These are phyloP conservation scores for Vultur gryphus DNA, from an alignment of 2,797 vertebrate genomes.

Conservation along the genomic window DNA sequence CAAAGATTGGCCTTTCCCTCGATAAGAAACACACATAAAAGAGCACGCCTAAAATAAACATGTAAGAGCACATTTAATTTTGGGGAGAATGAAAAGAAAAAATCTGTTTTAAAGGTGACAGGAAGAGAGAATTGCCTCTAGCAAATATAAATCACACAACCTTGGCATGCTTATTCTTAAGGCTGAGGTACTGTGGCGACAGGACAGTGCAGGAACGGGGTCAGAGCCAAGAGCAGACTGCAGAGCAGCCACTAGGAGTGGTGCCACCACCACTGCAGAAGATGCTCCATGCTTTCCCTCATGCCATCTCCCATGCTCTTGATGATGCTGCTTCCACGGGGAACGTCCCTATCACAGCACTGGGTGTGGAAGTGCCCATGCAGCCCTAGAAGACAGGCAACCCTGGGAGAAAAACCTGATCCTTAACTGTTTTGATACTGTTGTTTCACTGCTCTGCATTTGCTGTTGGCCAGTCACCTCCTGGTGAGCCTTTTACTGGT, in stretches of 20 bases:
- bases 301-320: not conserved
- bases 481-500: not conserved
- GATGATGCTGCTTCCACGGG: not conserved
- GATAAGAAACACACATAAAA: not conserved
- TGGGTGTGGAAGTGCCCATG: accelerated
- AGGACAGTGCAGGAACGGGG: not conserved
- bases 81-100: not conserved
- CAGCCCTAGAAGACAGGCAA: not conserved
- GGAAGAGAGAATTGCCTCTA: not conserved
- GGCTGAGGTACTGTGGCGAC: not conserved
- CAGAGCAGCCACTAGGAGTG: not conserved
- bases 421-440: accelerated
- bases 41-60: not conserved
- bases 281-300: not conserved
- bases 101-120: not conserved
- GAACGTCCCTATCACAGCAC: not conserved
- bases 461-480: not conserved
- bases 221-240: not conserved
- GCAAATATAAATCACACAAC: not conserved
- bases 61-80: not conserved
- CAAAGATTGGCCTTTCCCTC: not conserved
- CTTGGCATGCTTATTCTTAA: not conserved
- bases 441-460: not conserved
- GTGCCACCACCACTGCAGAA: not conserved
- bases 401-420: not conserved